These are phyloP conservation scores for Choristoneura fumiferana DNA, from an alignment of 1,140 invertebrate genomes.

Conservation along the genomic window DNA sequence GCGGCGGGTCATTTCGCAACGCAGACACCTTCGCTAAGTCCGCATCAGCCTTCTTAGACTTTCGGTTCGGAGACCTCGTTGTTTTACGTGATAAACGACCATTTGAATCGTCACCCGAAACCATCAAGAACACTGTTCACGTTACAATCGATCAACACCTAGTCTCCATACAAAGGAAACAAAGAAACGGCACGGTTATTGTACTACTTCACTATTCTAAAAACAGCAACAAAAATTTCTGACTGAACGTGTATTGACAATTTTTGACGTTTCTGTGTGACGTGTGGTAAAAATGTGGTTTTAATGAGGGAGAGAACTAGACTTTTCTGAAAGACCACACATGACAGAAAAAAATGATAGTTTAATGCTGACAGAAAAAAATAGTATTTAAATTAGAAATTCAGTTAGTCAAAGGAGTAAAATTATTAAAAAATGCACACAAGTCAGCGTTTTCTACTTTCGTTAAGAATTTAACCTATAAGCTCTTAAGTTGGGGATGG, in stretches of 20 bases:
- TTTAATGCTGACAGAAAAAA: too few species aligned
- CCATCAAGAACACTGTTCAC: constrained; percentile 71
- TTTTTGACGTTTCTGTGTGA: constrained; percentile 39
- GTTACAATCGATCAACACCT: constrained; percentile 56
- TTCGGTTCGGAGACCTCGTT: constrained; percentile 75
- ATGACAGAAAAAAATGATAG: too few species aligned
- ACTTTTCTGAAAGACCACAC: too few species aligned
- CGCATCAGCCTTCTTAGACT: constrained; percentile 74
- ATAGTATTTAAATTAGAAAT: too few species aligned
- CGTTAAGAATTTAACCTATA: too few species aligned
- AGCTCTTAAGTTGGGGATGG: too few species aligned
- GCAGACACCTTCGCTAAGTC: constrained; percentile 75
- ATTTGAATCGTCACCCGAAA: constrained; percentile 78
- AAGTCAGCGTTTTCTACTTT: too few species aligned
- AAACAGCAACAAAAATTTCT: constrained; percentile 55
- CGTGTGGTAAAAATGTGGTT: not conserved
- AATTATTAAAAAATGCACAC: too few species aligned
- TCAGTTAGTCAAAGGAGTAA: too few species aligned
- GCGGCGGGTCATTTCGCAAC: constrained; percentile 78
- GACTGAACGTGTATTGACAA: constrained; percentile 58
- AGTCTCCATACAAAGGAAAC: constrained; percentile 59
- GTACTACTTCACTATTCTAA: constrained; percentile 48
- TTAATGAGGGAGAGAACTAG: not conserved
- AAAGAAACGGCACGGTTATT: constrained; percentile 66
- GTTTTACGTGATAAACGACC: constrained; percentile 76